These are phyloP conservation scores for Dioctria linearis DNA, from an alignment of 2,888 invertebrate genomes.

Conservation along the genomic window DNA sequence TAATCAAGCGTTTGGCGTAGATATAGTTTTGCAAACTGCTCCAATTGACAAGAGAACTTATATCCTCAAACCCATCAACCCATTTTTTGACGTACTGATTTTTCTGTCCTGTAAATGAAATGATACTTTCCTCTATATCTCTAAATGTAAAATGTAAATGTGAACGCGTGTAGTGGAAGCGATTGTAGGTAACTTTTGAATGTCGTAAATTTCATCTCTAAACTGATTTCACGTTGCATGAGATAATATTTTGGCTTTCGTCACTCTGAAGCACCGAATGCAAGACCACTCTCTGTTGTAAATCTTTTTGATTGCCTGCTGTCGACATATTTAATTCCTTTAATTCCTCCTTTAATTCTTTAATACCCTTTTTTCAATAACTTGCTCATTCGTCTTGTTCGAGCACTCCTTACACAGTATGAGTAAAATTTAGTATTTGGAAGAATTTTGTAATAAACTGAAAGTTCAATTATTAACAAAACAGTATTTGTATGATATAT, in stretches of 20 bases:
- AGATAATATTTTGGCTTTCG: too few species aligned
- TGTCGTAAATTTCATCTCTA: too few species aligned
- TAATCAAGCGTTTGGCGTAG: not conserved
- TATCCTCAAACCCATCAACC: not conserved
- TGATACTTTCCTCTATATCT: slow-evolving; percentile 27
- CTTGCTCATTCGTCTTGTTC: too few species aligned
- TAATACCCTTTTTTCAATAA: not conserved
- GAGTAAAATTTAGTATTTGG: too few species aligned
- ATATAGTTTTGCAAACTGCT: slow-evolving; percentile 43
- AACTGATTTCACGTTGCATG: too few species aligned
- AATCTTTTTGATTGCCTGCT: not conserved
- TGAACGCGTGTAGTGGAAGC: too few species aligned
- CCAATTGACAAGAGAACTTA: slow-evolving; percentile 3
- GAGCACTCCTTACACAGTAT: too few species aligned
- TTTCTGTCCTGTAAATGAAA: slow-evolving; percentile 18
- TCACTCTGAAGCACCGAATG: not conserved
- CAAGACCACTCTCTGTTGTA: not conserved
- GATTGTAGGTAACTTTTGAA: too few species aligned
- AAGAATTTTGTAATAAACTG: too few species aligned
- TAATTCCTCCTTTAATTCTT: not conserved
- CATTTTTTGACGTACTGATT: not conserved
- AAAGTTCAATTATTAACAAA: too few species aligned
- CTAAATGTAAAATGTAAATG: not conserved
- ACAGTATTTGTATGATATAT: too few species aligned
- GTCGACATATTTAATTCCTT: not conserved